A percentile compares a stretch with the other conserved stretches of the same genome.
Conservation (phyloP, 2,797 vertebrate species). For the Morus bassanus region DNA sequence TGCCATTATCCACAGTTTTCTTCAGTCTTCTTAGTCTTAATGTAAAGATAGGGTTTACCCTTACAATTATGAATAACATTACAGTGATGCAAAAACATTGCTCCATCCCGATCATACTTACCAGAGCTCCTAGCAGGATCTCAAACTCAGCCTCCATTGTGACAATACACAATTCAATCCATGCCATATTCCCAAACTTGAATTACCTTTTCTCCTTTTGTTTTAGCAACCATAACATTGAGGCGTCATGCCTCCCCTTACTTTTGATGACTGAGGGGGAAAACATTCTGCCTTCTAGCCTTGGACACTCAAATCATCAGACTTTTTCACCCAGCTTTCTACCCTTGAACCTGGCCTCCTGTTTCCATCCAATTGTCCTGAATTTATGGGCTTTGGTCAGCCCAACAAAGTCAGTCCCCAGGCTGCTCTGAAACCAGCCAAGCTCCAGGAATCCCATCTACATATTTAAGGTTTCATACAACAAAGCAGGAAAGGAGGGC, state of each 20-base stretch:
- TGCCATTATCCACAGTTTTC: background rate
- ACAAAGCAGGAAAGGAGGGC: background rate
- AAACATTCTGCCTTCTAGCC: slow-evolving; percentile 9
- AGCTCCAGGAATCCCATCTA: slow-evolving; percentile 24
- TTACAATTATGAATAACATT: background rate
- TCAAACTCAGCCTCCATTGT: background rate
- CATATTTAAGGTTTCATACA: slow-evolving; percentile 31
- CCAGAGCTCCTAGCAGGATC: background rate
- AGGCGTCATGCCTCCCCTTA: background rate
- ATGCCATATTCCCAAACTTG: background rate
- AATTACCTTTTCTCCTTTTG: background rate
- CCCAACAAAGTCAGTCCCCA: slow-evolving; percentile 10
- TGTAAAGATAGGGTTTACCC: background rate
- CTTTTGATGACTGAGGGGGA: background rate
- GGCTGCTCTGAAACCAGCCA: slow-evolving; percentile 9
- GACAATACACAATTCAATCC: background rate
- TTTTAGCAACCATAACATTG: background rate
- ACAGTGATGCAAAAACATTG: background rate
- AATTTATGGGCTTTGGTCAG: slow-evolving; percentile 1
- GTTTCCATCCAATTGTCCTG: background rate
- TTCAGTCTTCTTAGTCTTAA: background rate
- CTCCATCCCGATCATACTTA: background rate
- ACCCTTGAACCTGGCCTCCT: background rate
- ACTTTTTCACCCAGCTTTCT: background rate
- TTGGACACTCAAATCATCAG: background rate